Evolutionary conservation across 2,797 vertebrate genomes (phyloP), one percentile per base, ranked within the genome.

Genomic region (Fratercula arctica): DNA sequence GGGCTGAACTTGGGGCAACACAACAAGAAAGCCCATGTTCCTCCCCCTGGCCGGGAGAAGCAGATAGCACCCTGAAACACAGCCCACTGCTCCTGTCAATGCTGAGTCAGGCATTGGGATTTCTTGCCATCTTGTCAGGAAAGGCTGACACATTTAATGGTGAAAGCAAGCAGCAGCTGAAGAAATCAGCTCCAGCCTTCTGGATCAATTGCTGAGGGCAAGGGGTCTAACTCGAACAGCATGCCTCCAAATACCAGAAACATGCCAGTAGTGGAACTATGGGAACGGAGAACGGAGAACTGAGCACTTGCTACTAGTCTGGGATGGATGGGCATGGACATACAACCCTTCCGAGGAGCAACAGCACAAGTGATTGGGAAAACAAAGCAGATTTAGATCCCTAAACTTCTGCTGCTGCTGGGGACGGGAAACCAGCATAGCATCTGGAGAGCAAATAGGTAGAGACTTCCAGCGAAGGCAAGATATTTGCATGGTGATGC

Each of bases 101-200:
- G 0, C 35, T 17, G 45, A 90, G 66, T 50, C 70, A 91, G 75
- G 75, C 54, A 80, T 0, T 0, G 31, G 45, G 56, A 85, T 60
- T 91, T 76, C 37, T 64, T 78, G 67, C 25, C 41, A 41, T 35
- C 31, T 60, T 16, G 0, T 48, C 45, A 64, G 31, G 23, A 72
- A 10, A 87, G 67, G n/a, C 48, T 85, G 68, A 45, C 45, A 31
- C 21, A 20, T 54, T 64, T 48, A 77, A 78, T 6, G 15, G 66
- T 13, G n/a, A 85, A 85, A 92, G 53, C 63, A 92, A 82, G 70
- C 56, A 90, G 35, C 63, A 90, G 41, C 24, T 11, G 13, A 43
- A 89, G 54, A 93, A 89, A 83, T 93, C 45, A 61, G 50, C 19
- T 87, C 75, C 69, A 87, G 54, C n/a, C 33, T 87, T 76, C 57